Conservation (phyloP, 2,888 invertebrate genomes). For the Hypercompe scribonia region DNA sequence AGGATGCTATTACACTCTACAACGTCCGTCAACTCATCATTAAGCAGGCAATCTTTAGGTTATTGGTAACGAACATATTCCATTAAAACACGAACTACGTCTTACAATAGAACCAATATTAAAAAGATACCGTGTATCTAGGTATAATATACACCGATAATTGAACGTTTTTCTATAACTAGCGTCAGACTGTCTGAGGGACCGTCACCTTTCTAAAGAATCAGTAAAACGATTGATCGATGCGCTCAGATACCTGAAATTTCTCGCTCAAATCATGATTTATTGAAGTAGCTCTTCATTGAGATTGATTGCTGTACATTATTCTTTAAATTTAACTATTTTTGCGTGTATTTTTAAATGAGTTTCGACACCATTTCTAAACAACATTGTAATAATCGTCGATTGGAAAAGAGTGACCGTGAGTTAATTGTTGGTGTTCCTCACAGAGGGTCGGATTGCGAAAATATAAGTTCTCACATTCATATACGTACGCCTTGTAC, state of each 20-base stretch:
- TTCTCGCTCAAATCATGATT: neutral
- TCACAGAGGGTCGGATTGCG: slow-evolving; percentile 6
- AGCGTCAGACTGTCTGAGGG: neutral
- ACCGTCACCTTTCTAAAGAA: neutral
- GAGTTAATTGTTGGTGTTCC: slow-evolving; percentile 2
- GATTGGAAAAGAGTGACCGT: slow-evolving; percentile 14
- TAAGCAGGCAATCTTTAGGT: too few relatives aligned
- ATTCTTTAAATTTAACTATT: neutral
- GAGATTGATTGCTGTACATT: neutral
- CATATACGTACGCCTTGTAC: slow-evolving; percentile 8
- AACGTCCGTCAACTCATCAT: too few relatives aligned
- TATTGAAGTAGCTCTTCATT: neutral
- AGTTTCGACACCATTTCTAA: slow-evolving; percentile 8
- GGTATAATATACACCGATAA: neutral
- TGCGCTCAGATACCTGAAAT: neutral
- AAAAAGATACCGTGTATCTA: too few relatives aligned
- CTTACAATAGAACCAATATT: too few relatives aligned
- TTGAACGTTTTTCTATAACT: neutral
- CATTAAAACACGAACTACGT: too few relatives aligned
- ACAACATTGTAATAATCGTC: slow-evolving; percentile 1
- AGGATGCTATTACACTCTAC: too few relatives aligned
- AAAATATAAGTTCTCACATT: slow-evolving; percentile 15
- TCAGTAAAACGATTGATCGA: neutral
- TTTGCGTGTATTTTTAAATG: neutral
- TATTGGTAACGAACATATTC: too few relatives aligned